A percentile compares a stretch with the other conserved stretches of the same genome.
Evolutionary conservation across 64 coral and sea anemone species (phyloP).

Genomic region (Stylophora pistillata): DNA sequence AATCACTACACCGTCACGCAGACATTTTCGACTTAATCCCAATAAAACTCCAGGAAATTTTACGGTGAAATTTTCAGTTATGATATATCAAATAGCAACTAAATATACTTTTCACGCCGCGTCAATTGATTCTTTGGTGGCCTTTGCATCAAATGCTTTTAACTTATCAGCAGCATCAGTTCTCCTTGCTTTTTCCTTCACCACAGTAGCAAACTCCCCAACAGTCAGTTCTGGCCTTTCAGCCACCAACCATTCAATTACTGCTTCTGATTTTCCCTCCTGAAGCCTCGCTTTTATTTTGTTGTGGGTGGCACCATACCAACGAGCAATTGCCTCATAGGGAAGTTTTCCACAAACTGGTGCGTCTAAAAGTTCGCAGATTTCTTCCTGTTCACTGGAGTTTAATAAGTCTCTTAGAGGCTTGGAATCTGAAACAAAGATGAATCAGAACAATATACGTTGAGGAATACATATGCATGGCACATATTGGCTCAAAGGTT

Average conservation of each 20-base stretch:
- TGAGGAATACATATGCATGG: too few species aligned
- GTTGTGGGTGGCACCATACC: not conserved
- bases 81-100: too few species aligned
- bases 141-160: not conserved
- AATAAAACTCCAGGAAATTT: too few species aligned
- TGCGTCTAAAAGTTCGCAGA: not conserved
- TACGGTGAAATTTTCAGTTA: too few species aligned
- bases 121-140: not conserved
- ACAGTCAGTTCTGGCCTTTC: not conserved
- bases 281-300: not conserved
- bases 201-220: constrained; percentile 3
- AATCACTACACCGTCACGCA: too few species aligned
- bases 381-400: not conserved
- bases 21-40: too few species aligned
- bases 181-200: not conserved
- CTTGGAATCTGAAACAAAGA: not conserved
- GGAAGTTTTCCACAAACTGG: too few species aligned
- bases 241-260: not conserved
- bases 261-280: not conserved
- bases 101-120: not conserved
- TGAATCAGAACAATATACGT: too few species aligned
- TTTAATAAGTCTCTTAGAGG: not conserved
- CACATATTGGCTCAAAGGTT: too few species aligned
- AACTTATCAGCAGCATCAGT: not conserved
- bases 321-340: not conserved